A percentile compares a stretch with the other conserved stretches of the same genome.
These are phyloP conservation scores for Oreochromis tanganicae DNA, from an alignment of 2,113 vertebrate genomes.

Conservation along the genomic window DNA sequence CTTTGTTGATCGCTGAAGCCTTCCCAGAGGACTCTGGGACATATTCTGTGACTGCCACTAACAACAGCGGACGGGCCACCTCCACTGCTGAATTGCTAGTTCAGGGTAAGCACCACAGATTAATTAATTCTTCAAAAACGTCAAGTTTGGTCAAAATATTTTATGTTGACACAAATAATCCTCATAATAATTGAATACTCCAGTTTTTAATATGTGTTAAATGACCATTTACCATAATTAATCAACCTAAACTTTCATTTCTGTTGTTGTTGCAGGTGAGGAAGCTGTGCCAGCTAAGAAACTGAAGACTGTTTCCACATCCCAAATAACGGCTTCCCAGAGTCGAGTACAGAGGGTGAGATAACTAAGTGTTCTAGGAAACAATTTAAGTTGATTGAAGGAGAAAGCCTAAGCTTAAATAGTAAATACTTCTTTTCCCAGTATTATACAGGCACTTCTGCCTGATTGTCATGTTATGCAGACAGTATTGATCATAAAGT, in stretches of 20 bases:
- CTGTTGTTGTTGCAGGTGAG: conserved; percentile 71
- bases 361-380: neutral
- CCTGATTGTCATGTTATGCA: neutral
- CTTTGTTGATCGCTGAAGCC: conserved; percentile 90
- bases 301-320: conserved; percentile 89
- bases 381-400: neutral
- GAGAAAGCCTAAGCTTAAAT: neutral
- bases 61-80: conserved; percentile 93
- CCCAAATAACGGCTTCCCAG: conserved; percentile 84
- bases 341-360: conserved; percentile 86
- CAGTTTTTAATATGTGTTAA: neutral
- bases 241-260: neutral
- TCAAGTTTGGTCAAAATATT: neutral
- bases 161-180: accelerated
- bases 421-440: neutral
- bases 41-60: conserved; percentile 93
- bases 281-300: conserved; percentile 94
- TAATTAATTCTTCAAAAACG: neutral
- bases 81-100: conserved; percentile 92
- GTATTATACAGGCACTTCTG: neutral
- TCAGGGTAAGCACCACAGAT: conserved; percentile 75
- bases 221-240: neutral
- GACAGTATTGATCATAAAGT: neutral
- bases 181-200: neutral
- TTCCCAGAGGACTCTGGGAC: conserved; percentile 96